Percentiles rank a stretch among this genome's conserved stretches.
These are phyloP conservation scores for Malacosoma neustria DNA, from an alignment of 2,888 invertebrate genomes.

Conservation along the genomic window DNA sequence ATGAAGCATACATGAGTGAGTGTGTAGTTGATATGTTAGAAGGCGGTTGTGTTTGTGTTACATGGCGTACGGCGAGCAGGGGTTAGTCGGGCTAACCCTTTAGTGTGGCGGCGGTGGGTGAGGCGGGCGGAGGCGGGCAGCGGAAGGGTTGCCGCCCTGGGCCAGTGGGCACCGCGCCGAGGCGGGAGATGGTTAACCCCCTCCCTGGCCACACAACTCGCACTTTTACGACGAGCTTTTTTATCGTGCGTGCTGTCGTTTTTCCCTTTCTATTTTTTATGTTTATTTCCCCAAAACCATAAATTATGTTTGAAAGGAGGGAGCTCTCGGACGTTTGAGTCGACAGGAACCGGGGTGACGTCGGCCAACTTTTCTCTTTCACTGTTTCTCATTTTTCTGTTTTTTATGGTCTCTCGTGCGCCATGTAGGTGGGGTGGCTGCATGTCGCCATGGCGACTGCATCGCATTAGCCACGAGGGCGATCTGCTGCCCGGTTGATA, in stretches of 20 bases:
- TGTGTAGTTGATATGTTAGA: neutral
- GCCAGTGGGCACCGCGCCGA: slow-evolving; percentile 25
- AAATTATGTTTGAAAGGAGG: slow-evolving; percentile 76
- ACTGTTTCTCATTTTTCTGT: slow-evolving; percentile 52
- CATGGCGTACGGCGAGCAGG: slow-evolving; percentile 22
- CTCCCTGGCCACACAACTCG: slow-evolving; percentile 40
- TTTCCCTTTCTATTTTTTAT: slow-evolving; percentile 76
- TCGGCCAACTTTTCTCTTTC: slow-evolving; percentile 59
- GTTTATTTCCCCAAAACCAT: slow-evolving; percentile 76
- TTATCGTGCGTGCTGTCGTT: slow-evolving; percentile 75
- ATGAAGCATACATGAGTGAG: neutral
- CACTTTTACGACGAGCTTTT: slow-evolving; percentile 72
- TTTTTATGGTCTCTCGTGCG: slow-evolving; percentile 64
- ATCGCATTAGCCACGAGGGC: slow-evolving; percentile 44
- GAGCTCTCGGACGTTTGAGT: slow-evolving; percentile 69
- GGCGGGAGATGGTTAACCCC: slow-evolving; percentile 28
- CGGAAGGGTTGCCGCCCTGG: slow-evolving; percentile 69
- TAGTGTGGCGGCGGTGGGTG: slow-evolving; percentile 43
- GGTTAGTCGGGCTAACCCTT: slow-evolving; percentile 68
- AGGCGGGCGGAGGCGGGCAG: slow-evolving; percentile 49
- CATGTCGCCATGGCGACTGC: slow-evolving; percentile 63
- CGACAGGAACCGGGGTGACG: slow-evolving; percentile 69
- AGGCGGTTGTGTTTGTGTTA: slow-evolving; percentile 20
- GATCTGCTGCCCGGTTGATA: neutral
- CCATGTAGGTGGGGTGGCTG: slow-evolving; percentile 50